Evolutionary conservation across 2,888 invertebrate species (phyloP).

Genomic region (Eupithecia abbreviata): DNA sequence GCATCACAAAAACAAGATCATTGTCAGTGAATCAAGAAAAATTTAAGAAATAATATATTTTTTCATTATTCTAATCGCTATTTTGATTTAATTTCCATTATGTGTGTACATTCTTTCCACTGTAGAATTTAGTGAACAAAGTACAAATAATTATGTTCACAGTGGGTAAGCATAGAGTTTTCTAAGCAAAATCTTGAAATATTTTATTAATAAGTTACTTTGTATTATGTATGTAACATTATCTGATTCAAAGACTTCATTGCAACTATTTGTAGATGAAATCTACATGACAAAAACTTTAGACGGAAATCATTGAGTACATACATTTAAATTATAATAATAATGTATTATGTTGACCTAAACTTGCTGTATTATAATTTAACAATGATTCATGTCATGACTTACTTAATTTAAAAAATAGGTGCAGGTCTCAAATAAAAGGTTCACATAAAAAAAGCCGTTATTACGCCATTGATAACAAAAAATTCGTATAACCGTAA

Average conservation of each 20-base stretch:
- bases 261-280: slow-evolving; percentile 66
- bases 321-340: slow-evolving; percentile 37
- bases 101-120: slow-evolving; percentile 12
- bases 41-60: slow-evolving; percentile 39
- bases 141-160: slow-evolving; percentile 57
- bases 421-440: slow-evolving; percentile 75
- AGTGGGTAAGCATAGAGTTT: slow-evolving; percentile 66
- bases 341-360: slow-evolving; percentile 58
- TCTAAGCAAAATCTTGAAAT: slow-evolving; percentile 58
- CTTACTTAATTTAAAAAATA: slow-evolving; percentile 45
- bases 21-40: slow-evolving; percentile 15
- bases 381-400: slow-evolving; percentile 15
- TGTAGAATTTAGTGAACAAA: slow-evolving; percentile 51
- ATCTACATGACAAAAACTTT: slow-evolving; percentile 70
- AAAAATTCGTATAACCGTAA: slow-evolving; percentile 10
- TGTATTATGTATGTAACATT: slow-evolving; percentile 55
- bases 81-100: slow-evolving; percentile 13
- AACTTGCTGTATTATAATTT: slow-evolving; percentile 42
- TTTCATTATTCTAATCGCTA: slow-evolving; percentile 24
- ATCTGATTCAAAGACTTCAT: slow-evolving; percentile 54
- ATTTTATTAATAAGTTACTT: not conserved
- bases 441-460: slow-evolving; percentile 54
- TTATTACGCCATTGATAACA: slow-evolving; percentile 34
- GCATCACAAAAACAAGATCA: slow-evolving; percentile 14
- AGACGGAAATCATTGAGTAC: slow-evolving; percentile 58